Evolutionary conservation across 2,797 vertebrate species (phyloP), one percentile per base, ranked within the genome.

Genomic region (Paratrypauchen microcephalus): DNA sequence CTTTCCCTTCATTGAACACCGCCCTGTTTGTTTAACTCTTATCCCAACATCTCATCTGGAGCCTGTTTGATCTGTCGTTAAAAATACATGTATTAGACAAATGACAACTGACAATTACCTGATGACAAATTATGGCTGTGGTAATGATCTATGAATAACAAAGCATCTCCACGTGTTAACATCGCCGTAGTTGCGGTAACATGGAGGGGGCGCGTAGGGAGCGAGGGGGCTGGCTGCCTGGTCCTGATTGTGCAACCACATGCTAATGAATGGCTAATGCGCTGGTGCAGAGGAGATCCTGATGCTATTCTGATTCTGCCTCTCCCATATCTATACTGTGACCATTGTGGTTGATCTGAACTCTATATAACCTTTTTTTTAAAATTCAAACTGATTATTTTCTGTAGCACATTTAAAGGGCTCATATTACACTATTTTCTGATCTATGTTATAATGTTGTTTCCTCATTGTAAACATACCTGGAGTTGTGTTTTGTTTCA

Each of bases 301-400:
- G 85, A 88, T 83, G 77, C 85, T 78, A 75, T 78, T 70, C 78
- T 87, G 85, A 90, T 88, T 88, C 81, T 77, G 32, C 9, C 32
- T 8, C 32, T 32, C 7, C 2, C 8, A 9, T 36, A 36, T 36
- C 32, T 1, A 9, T 75, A 73, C 75, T 56, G 9, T 67, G 68
- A 5, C 76, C 82, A 79, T 86, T 81, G 80, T 78, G 79, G 78
- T 88, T 88, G 87, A 88, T 89, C 89, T 84, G 75, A 79, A 71
- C 78, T 75, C 78, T 79, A 79, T 86, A 85, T 9, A 87, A 86
- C 84, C 87, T 75, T 79, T 90, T 86, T 90, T 88, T 87, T 84
- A 75, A 69, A 64, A 79, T 75, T 80, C 83, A 79, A 71, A 68
- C 26, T 68, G 47, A 71, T 28, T 50, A 66, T 28, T 47, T 39